Evolutionary conservation across 2,113 vertebrate genomes (phyloP), one percentile per base, ranked within the genome.

Genomic region (Symphodus melops): DNA sequence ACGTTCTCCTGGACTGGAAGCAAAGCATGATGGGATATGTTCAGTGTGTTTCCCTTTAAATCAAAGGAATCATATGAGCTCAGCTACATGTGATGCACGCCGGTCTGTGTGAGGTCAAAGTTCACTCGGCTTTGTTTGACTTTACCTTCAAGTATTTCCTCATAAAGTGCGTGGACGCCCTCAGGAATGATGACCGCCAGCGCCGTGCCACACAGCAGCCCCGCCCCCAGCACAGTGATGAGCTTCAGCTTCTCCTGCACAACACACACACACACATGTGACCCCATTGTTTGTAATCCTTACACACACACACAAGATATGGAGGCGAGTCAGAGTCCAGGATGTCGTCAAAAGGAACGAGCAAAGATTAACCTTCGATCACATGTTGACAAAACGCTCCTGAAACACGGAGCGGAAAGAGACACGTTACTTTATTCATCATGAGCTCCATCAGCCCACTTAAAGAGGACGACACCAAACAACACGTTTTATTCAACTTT

Each of bases 161-260:
- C 98, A 91, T 99, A 99, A 83, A 99, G 96, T 63, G 97, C 97
- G 36, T 99, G 98, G 62, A 99, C 98, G 68, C 98, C 98, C 91
- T 99, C 98, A 3, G 98, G 98, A 75, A 99, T 96, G 72, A 99
- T 99, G 41, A 99, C 98, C 20, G 97, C 98, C 67, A 99, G 92
- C 0, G 98, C 98, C 63, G 98, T 99, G 52, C 98, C 98, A 90
- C 98, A 99, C 64, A 99, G 94, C 65, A 99, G 95, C 20, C 98
- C 98, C 21, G 98, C 98, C 54, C 98, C 98, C 91, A 99, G 82
- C 72, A 99, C 97, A 0, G 98, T 99, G 88, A 99, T 95, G 91
- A 99, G 72, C 87, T 99, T 99, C 79, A 99, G 92, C 63, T 92
- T 96, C 73, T 99, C 98, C 98, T 99, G 84, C 0, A 55, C 20